Percentiles rank a stretch among this genome's conserved stretches.
These are phyloP conservation scores for Thymelicus acteon DNA, from an alignment of 2,888 invertebrate species.

Conservation along the genomic window DNA sequence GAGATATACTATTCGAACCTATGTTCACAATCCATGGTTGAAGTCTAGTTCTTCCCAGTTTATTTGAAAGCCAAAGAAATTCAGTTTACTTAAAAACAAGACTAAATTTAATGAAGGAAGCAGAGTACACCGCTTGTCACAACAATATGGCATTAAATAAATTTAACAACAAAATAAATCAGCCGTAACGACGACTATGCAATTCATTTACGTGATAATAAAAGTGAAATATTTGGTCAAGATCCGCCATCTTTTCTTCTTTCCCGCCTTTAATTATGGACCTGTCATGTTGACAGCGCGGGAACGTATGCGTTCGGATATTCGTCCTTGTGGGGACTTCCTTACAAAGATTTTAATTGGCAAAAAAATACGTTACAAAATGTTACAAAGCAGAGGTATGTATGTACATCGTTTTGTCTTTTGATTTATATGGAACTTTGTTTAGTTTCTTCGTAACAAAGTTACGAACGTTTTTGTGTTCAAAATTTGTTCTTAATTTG, in stretches of 20 bases:
- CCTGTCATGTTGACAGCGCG: constrained; percentile 41
- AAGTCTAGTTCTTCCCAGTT: too few relatives aligned
- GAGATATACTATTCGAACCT: too few relatives aligned
- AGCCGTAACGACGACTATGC: constrained; percentile 25
- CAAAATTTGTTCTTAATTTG: too few relatives aligned
- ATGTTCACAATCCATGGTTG: too few relatives aligned
- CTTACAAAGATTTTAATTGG: constrained; percentile 26
- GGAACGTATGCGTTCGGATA: constrained; percentile 40
- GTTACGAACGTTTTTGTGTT: too few relatives aligned
- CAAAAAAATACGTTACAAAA: not conserved
- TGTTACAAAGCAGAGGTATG: not conserved
- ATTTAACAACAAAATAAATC: constrained; percentile 34
- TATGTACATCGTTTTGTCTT: not conserved
- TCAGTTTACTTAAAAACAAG: not conserved
- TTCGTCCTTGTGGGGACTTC: constrained; percentile 38
- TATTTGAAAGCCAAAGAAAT: constrained; percentile 8
- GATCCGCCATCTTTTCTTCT: constrained; percentile 37
- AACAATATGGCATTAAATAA: constrained; percentile 33
- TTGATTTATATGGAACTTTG: not conserved
- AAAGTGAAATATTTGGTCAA: constrained; percentile 35
- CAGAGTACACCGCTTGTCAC: not conserved
- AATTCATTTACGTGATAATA: constrained; percentile 35
- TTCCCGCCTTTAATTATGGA: constrained; percentile 42
- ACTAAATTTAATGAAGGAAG: constrained; percentile 17
- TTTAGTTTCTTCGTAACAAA: too few relatives aligned